Percentiles rank a stretch among this genome's conserved stretches.
phyloP scores from a whole-genome alignment of 2,888 invertebrate genomes.

The Microctonus aethiopoides region DNA sequence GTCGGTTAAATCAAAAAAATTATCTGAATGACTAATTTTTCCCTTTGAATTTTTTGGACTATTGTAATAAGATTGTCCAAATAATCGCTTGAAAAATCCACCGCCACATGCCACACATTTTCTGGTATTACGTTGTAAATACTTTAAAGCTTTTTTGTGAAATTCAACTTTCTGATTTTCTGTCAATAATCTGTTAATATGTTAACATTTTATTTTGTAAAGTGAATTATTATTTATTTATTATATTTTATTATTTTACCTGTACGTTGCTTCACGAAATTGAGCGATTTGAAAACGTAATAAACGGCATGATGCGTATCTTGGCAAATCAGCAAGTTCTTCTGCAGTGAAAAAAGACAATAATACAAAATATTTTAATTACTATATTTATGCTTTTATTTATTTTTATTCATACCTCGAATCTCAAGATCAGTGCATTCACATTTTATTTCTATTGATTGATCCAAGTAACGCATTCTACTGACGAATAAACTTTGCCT shows the following conservation, averaged over 20 bases:
- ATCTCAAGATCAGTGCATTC: conserved; percentile 65
- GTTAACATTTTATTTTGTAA: conserved; percentile 5
- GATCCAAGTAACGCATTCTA: conserved; percentile 55
- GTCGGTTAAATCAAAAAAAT: conserved; percentile 30
- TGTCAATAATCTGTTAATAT: conserved; percentile 68
- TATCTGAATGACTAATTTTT: conserved; percentile 34
- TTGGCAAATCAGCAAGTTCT: conserved; percentile 69
- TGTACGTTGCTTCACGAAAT: conserved; percentile 73
- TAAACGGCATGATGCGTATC: conserved; percentile 74
- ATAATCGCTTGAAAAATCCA: conserved; percentile 69
- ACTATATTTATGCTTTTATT: neutral
- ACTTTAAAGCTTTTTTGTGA: conserved; percentile 72
- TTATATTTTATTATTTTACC: conserved; percentile 40
- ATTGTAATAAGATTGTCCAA: conserved; percentile 65
- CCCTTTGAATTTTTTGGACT: conserved; percentile 32
- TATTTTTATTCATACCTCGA: conserved; percentile 54
- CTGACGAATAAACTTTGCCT: conserved; percentile 58
- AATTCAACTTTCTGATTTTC: conserved; percentile 74
- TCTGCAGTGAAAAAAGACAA: conserved; percentile 59
- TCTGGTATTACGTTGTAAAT: conserved; percentile 71
- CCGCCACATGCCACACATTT: conserved; percentile 72
- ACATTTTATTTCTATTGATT: conserved; percentile 61
- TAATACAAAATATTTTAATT: conserved; percentile 7
- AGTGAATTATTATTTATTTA: neutral
- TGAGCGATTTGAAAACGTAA: conserved; percentile 72